Base-by-base conservation (phyloP, 1,140 invertebrate genomes). In the Calliphora vicina region DNA sequence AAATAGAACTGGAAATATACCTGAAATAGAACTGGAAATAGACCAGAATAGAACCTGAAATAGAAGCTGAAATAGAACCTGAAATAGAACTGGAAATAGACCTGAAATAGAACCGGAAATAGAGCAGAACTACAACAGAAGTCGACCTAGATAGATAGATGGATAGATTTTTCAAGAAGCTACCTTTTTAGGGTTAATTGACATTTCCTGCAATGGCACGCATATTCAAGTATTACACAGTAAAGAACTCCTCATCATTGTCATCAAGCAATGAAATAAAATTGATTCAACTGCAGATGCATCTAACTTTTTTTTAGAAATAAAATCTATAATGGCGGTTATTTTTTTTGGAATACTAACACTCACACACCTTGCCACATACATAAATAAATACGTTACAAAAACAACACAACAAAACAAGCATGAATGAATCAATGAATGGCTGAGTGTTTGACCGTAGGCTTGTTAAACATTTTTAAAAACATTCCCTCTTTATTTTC, bases 401-500 rank as follows among this genome's bases (percentile, higher is more conserved):
- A 57, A 17, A 57, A 57, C 50, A 57, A 57, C 15, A 57, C 3
- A n/a, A n/a, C n/a, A n/a, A n/a, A n/a, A 5, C 6, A 61, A 3
- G 17, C 5, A 45, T 78, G 35, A 13, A 10, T 23, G 42, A 45
- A n/a, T 23, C 26, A 35, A n/a, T 17, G 72, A 10, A n/a, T 43
- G 12, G 74, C 35, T 45, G 35, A 78, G n/a, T 78, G 74, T 78
- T 45, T 78, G 23, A 23, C 42, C 35, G 35, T 25, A 78, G n/a
- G 74, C 74, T 78, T 42, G 35, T 78, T 78, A 78, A 2, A 78
- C 35, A 42, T 76, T n/a, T n/a, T n/a, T n/a, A n/a, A 57, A 57
- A 15, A 76, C 29, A 76, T 76, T 57, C 73, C 27, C 73, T 76
- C 20, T 35, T 74, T 35, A n/a, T 29, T 42, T 76, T 73, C n/a